Conservation (phyloP, 2,888 invertebrate genomes). For the Clivina fossor region DNA sequence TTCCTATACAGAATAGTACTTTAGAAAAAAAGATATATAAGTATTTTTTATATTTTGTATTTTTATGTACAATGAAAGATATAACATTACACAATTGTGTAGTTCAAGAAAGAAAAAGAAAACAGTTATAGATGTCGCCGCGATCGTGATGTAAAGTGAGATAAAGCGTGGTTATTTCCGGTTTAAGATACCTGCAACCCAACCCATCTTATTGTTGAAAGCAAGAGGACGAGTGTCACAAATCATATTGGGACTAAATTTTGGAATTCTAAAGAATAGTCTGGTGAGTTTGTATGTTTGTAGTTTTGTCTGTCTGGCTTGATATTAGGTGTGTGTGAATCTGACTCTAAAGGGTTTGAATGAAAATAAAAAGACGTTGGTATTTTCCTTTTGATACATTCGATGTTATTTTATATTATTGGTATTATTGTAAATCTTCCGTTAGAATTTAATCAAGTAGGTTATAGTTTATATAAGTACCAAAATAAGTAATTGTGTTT, state of each 20-base stretch:
- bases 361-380: neutral
- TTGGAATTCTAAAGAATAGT: neutral
- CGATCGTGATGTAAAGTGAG: too few species aligned
- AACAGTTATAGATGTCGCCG: too few species aligned
- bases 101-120: neutral
- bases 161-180: neutral
- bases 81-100: neutral
- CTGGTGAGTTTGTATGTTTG: too few species aligned
- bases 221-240: constrained; percentile 5
- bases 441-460: too few species aligned
- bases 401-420: too few species aligned
- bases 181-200: constrained; percentile 4
- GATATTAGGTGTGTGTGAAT: neutral
- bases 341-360: neutral
- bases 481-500: too few species aligned
- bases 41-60: neutral
- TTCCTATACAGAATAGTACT: neutral
- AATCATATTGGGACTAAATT: neutral
- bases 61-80: neutral
- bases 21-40: neutral
- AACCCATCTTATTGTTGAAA: neutral
- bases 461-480: too few species aligned
- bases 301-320: too few species aligned
- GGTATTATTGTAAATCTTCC: too few species aligned
- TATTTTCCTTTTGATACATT: too few species aligned